Conservation (phyloP, 2,797 vertebrate genomes). For the Philypnodon macrostomus region DNA sequence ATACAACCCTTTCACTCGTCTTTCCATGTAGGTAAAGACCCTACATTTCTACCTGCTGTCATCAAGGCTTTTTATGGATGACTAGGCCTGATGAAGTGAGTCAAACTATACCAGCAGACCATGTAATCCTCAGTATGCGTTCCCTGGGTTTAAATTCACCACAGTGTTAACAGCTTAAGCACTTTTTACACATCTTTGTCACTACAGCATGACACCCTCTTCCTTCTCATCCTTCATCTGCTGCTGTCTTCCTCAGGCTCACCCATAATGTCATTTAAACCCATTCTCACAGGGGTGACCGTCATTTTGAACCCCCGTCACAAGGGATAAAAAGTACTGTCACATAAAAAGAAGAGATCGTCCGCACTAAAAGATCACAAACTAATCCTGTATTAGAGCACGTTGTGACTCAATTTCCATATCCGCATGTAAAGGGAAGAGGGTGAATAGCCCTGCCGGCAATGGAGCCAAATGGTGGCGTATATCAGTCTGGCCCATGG, state of each 20-base stretch:
- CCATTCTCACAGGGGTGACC: constrained; percentile 52
- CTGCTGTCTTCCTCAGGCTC: constrained; percentile 51
- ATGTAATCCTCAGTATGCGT: constrained; percentile 39
- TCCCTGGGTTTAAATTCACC: constrained; percentile 20
- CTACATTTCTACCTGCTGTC: constrained; percentile 27
- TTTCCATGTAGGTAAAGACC: constrained; percentile 8
- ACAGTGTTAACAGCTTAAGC: constrained; percentile 37
- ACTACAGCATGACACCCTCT: constrained; percentile 30
- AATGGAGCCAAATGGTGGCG: constrained; percentile 57
- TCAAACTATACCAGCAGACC: constrained; percentile 36
- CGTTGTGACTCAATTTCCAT: constrained; percentile 62
- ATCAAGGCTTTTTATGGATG: constrained; percentile 38
- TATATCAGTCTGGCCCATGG: constrained; percentile 60
- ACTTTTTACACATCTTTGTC: constrained; percentile 35
- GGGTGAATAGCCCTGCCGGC: constrained; percentile 58
- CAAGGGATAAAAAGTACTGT: constrained; percentile 64
- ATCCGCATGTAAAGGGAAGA: constrained; percentile 50
- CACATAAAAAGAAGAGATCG: constrained; percentile 60
- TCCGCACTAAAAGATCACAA: constrained; percentile 62
- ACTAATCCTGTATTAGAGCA: constrained; percentile 70
- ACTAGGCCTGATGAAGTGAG: constrained; percentile 40
- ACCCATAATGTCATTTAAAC: constrained; percentile 63
- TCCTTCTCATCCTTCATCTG: constrained; percentile 51
- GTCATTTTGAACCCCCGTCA: constrained; percentile 40
- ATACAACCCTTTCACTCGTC: constrained; percentile 1